Evolutionary conservation across 2,113 vertebrate species (phyloP).

Genomic region (Pelodiscus sinensis): DNA sequence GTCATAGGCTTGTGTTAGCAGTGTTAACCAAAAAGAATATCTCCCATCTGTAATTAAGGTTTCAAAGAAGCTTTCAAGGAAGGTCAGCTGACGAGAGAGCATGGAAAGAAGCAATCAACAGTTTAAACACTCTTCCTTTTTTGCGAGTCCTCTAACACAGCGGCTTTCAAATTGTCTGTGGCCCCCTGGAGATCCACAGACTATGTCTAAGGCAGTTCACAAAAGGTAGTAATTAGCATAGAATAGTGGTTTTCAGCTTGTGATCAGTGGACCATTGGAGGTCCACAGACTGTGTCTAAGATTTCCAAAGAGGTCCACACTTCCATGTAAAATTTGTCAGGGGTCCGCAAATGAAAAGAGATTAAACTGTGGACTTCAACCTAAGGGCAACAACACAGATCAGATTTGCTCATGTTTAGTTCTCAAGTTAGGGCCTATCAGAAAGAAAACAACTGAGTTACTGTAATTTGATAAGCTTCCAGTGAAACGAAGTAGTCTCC

Average conservation of each 20-base stretch:
- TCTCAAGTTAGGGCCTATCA: not conserved
- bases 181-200: too few species aligned
- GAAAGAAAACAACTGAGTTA: not conserved
- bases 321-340: not conserved
- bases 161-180: not conserved
- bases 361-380: not conserved
- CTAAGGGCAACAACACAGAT: not conserved
- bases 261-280: not conserved
- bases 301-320: not conserved
- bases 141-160: not conserved
- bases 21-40: slow-evolving; percentile 7
- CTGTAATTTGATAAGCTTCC: not conserved
- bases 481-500: not conserved
- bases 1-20: not conserved
- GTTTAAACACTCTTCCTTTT: not conserved
- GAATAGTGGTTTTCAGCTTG: not conserved
- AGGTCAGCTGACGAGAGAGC: not conserved
- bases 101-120: not conserved
- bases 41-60: not conserved
- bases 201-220: not conserved
- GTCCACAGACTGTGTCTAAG: not conserved
- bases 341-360: not conserved
- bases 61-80: slow-evolving; percentile 1
- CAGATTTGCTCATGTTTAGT: not conserved
- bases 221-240: not conserved